These are phyloP conservation scores for Amblyjoppa fuscipennis DNA, from an alignment of 2,888 invertebrate species.

Conservation along the genomic window DNA sequence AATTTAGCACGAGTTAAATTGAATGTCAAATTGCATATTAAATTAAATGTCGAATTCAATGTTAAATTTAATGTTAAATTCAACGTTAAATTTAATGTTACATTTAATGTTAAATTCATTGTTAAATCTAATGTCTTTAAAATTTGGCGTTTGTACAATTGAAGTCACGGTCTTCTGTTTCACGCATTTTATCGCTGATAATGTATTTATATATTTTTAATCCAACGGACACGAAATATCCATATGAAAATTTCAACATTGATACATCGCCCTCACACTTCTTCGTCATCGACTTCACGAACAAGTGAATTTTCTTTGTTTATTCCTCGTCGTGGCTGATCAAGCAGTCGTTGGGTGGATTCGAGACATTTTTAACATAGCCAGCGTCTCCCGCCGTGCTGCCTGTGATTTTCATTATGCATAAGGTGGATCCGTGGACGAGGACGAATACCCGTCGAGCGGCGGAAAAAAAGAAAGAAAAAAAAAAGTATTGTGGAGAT, in stretches of 20 bases:
- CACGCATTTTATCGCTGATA: not conserved
- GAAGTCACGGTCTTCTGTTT: no score
- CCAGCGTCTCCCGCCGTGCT: not conserved
- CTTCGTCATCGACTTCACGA: not conserved
- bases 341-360: not conserved
- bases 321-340: slow-evolving; percentile 18
- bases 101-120: no score
- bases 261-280: not conserved
- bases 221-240: not conserved
- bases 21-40: no score
- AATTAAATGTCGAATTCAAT: no score
- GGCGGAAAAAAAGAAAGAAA: slow-evolving; percentile 20
- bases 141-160: no score
- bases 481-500: not conserved
- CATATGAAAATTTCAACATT: not conserved
- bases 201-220: not conserved
- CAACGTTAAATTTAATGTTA: no score
- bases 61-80: no score
- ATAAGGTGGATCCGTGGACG: slow-evolving; percentile 38
- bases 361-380: slow-evolving; percentile 1
- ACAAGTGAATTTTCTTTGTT: slow-evolving; percentile 5
- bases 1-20: no score
- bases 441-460: not conserved
- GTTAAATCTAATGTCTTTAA: no score
- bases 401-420: slow-evolving; percentile 47